Evolutionary conservation across 2,888 invertebrate species (phyloP).

Genomic region (Nephrotoma appendiculata): DNA sequence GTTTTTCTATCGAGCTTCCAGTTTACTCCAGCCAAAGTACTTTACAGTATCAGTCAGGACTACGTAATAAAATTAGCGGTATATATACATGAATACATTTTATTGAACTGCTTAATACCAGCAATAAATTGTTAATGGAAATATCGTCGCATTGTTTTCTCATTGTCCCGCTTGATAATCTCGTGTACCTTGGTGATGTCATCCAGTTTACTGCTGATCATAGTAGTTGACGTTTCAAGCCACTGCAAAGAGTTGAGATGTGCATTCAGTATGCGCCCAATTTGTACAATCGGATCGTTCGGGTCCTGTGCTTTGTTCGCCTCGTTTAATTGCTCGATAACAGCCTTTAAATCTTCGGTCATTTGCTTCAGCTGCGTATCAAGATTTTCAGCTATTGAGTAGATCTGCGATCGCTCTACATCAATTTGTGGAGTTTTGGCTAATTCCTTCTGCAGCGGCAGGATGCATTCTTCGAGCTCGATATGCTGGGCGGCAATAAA

Average conservation of each 20-base stretch:
- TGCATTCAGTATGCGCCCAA: conserved; percentile 85
- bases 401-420: conserved; percentile 83
- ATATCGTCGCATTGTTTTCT: conserved; percentile 44
- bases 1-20: conserved; percentile 69
- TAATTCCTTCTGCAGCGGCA: conserved; percentile 72
- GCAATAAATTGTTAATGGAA: conserved; percentile 43
- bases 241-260: conserved; percentile 94
- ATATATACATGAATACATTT: conserved; percentile 56
- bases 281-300: conserved; percentile 84
- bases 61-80: conserved; percentile 60
- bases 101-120: conserved; percentile 67
- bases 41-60: conserved; percentile 64
- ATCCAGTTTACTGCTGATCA: conserved; percentile 64
- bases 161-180: conserved; percentile 58
- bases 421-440: conserved; percentile 56
- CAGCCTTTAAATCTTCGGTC: conserved; percentile 89
- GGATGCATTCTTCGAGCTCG: conserved; percentile 76
- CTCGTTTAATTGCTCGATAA: conserved; percentile 87
- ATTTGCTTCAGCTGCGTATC: conserved; percentile 87
- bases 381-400: conserved; percentile 75
- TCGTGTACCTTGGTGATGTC: conserved; percentile 70
- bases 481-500: conserved; percentile 85
- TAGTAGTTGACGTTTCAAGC: conserved; percentile 74
- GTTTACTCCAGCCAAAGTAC: conserved; percentile 52
- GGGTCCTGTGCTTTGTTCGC: conserved; percentile 69